These are phyloP conservation scores for Vicugna pacos DNA, from an alignment of 2,113 vertebrate species.

Conservation along the genomic window DNA sequence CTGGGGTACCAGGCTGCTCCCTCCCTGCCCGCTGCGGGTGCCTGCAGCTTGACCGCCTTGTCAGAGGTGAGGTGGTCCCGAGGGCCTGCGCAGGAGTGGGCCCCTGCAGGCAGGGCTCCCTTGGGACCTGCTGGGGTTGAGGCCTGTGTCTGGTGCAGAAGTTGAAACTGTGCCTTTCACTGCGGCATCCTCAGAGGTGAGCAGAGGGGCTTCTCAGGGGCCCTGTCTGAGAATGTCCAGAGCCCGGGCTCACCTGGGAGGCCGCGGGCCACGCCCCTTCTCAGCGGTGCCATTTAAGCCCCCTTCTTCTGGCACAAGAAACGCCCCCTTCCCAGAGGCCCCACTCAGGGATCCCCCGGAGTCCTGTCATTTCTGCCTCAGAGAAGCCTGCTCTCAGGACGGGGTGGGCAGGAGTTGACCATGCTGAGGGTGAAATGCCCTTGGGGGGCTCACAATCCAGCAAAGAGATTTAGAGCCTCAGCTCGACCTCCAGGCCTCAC, in stretches of 20 bases:
- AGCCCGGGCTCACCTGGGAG: too few species aligned
- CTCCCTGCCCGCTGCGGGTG: background rate
- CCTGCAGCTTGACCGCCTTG: too few species aligned
- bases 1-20: background rate
- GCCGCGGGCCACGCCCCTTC: fast-evolving
- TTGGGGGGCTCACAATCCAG: background rate
- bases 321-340: background rate
- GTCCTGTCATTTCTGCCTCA: background rate
- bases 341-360: too few species aligned
- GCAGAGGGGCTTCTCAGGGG: background rate
- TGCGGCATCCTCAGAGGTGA: fast-evolving
- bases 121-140: fast-evolving
- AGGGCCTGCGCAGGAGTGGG: background rate
- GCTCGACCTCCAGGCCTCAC: background rate
- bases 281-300: background rate
- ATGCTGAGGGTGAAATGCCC: fast-evolving
- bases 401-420: background rate
- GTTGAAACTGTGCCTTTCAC: background rate
- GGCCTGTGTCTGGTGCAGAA: background rate
- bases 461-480: background rate
- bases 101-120: background rate
- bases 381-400: background rate
- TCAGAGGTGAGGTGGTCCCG: background rate
- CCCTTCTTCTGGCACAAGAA: background rate
- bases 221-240: background rate